Percentiles rank a stretch among this genome's conserved stretches.
Evolutionary conservation across 23 tunicate species (phyloP).

Genomic region (Trididemnum clinides): DNA sequence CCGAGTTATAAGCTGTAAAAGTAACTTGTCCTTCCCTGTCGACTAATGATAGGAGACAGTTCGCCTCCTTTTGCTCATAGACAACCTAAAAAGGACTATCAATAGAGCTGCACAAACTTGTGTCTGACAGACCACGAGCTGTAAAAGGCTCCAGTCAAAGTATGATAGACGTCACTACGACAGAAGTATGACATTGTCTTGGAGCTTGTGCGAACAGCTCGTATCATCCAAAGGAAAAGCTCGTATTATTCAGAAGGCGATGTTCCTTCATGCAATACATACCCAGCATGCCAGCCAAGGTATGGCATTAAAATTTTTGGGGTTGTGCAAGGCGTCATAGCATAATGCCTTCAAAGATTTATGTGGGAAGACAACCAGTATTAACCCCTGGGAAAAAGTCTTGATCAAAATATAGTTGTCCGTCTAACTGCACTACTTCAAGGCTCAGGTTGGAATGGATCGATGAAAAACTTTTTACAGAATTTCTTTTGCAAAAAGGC

Average conservation of each 20-base stretch:
- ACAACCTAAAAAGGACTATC: too few relatives aligned
- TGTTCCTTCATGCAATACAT: neutral
- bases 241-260: too few relatives aligned
- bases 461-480: neutral
- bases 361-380: neutral
- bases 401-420: neutral
- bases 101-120: too few relatives aligned
- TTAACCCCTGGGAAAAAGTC: neutral
- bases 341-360: neutral
- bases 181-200: too few relatives aligned
- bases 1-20: too few relatives aligned
- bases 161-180: too few relatives aligned
- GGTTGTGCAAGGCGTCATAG: neutral
- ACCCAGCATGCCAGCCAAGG: too few relatives aligned
- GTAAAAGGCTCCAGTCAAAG: too few relatives aligned
- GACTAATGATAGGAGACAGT: too few relatives aligned
- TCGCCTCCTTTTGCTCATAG: too few relatives aligned
- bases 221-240: neutral
- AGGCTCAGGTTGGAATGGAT: neutral
- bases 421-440: neutral
- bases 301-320: neutral
- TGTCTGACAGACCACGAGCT: too few relatives aligned
- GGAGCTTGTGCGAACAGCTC: neutral
- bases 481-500: neutral
- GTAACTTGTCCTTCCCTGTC: too few relatives aligned